A percentile compares a stretch with the other conserved stretches of the same genome.
phyloP scores from a whole-genome alignment of 2,888 invertebrate genomes.

The Ferrisia virgata region DNA sequence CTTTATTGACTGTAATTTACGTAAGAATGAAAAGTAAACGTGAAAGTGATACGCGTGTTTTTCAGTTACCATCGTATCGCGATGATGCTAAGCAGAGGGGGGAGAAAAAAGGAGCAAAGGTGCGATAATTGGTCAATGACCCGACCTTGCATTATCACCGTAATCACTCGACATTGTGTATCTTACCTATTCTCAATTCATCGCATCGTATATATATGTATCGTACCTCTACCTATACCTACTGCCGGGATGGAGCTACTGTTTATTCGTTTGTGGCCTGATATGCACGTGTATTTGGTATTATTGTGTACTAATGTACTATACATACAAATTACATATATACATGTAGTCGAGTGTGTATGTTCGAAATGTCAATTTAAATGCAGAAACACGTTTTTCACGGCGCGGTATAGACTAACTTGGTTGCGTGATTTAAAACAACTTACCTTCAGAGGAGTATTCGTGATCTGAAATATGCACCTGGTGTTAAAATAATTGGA shows the following conservation, averaged over 20 bases:
- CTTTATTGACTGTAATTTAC: background rate
- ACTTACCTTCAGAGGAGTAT: background rate
- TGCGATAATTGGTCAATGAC: slow-evolving; percentile 33
- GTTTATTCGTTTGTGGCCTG: background rate
- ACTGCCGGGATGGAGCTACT: background rate
- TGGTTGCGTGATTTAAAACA: background rate
- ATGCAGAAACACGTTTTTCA: background rate
- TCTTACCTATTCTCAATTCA: slow-evolving; percentile 7
- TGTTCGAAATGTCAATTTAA: background rate
- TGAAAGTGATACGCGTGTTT: background rate
- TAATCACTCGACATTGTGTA: background rate
- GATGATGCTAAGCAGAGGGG: background rate
- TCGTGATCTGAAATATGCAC: background rate
- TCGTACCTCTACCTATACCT: no score
- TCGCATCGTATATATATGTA: background rate
- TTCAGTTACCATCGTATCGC: background rate
- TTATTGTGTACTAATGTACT: no score
- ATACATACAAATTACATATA: no score
- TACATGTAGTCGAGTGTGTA: background rate
- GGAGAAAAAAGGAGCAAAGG: slow-evolving; percentile 11
- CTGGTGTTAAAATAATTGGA: background rate
- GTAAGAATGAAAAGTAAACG: background rate
- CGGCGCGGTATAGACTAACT: background rate
- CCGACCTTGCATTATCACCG: slow-evolving; percentile 39
- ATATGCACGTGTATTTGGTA: background rate